These are phyloP conservation scores for Himalopsyche tibetana DNA, from an alignment of 2,888 invertebrate species.

Conservation along the genomic window DNA sequence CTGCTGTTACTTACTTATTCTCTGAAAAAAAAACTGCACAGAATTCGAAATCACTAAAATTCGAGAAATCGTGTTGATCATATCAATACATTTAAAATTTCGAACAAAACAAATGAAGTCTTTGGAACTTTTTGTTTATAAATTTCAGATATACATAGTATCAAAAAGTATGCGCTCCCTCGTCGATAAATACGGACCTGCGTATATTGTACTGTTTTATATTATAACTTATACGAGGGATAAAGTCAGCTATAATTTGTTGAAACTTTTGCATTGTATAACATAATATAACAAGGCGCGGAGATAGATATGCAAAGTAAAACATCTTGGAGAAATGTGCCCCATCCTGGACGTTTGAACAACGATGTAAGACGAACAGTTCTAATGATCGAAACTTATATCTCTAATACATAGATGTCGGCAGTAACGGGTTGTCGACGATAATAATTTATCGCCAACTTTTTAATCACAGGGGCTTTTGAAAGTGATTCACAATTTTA, in stretches of 20 bases:
- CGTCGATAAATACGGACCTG: too few species aligned
- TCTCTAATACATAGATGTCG: conserved; percentile 6
- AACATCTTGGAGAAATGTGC: conserved; percentile 19
- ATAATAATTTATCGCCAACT: conserved; percentile 15
- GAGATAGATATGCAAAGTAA: not conserved
- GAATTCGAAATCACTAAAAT: too few species aligned
- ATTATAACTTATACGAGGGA: not conserved
- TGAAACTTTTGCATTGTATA: not conserved
- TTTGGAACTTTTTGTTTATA: too few species aligned
- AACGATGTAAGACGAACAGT: not conserved
- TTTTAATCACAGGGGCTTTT: not conserved
- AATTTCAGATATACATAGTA: too few species aligned
- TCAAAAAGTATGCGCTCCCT: too few species aligned
- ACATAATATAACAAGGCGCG: not conserved
- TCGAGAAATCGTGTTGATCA: too few species aligned
- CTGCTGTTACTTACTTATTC: too few species aligned
- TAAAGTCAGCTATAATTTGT: conserved; percentile 4
- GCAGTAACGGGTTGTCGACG: not conserved
- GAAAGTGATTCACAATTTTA: not conserved
- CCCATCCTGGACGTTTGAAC: not conserved
- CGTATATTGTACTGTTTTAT: too few species aligned
- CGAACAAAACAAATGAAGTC: too few species aligned
- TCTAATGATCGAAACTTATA: conserved; percentile 34
- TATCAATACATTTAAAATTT: too few species aligned
- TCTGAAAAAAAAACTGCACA: too few species aligned